Conservation (phyloP, 2,888 invertebrate genomes). For the Heterodera filipjevi region DNA sequence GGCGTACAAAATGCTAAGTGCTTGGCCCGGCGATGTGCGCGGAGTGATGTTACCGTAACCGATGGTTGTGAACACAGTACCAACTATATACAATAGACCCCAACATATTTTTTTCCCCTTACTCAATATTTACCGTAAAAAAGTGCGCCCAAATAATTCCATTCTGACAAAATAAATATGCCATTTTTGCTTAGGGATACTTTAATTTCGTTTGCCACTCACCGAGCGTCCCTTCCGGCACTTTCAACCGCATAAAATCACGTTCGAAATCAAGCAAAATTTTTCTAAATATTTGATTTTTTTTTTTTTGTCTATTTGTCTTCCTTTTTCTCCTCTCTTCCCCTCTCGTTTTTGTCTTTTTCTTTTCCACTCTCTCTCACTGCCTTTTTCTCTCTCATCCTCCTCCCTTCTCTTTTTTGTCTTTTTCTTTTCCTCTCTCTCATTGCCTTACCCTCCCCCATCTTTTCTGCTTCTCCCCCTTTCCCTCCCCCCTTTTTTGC, state of each 20-base stretch:
- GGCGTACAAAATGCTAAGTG: slow-evolving; percentile 87
- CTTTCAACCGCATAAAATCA: not conserved
- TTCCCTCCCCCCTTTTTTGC: not conserved
- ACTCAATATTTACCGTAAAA: slow-evolving; percentile 64
- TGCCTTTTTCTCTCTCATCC: no score
- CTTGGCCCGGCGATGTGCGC: slow-evolving; percentile 80
- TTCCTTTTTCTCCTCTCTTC: no score
- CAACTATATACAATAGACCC: slow-evolving; percentile 67
- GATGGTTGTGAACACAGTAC: slow-evolving; percentile 68
- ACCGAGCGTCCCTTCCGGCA: slow-evolving; percentile 9
- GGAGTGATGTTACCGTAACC: slow-evolving; percentile 89
- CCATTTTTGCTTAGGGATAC: not conserved
- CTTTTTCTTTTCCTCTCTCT: slow-evolving; percentile 33
- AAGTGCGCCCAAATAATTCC: slow-evolving; percentile 67
- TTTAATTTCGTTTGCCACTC: not conserved
- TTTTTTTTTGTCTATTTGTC: no score
- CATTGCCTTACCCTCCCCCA: slow-evolving; percentile 3
- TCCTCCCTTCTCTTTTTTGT: no score
- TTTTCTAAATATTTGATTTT: slow-evolving; percentile 34
- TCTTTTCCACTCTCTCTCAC: no score
- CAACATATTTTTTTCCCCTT: not conserved
- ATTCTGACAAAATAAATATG: slow-evolving; percentile 32
- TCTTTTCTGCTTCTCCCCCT: no score
- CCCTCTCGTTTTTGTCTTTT: no score
- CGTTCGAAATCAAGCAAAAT: not conserved